Percentiles rank a stretch among this genome's conserved stretches.
These are phyloP conservation scores for Meloidogyne hapla DNA, from an alignment of 1,140 invertebrate genomes.

Conservation along the genomic window DNA sequence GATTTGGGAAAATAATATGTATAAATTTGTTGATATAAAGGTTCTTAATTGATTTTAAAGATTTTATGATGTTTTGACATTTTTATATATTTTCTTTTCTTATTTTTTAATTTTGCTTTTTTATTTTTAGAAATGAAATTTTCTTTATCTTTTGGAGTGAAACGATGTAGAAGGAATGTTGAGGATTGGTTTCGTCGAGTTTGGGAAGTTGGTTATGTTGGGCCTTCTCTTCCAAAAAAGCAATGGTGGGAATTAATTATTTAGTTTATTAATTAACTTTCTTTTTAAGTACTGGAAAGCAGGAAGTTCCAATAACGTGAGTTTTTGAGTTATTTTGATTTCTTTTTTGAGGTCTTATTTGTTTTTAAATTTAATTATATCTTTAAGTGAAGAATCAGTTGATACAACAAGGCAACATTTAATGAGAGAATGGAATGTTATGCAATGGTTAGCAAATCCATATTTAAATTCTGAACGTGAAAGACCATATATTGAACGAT, in stretches of 20 bases:
- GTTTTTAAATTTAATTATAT: neutral
- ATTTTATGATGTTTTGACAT: no score
- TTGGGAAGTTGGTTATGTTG: conserved; percentile 62
- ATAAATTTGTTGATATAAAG: conserved; percentile 4
- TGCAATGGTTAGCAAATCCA: conserved; percentile 55
- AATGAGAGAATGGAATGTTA: conserved; percentile 54
- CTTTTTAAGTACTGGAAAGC: conserved; percentile 53
- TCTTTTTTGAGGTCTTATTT: neutral
- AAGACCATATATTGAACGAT: conserved; percentile 43
- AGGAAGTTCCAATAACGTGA: conserved; percentile 40
- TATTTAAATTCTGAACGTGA: conserved; percentile 56
- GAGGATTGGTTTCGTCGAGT: conserved; percentile 60
- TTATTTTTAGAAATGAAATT: conserved; percentile 7
- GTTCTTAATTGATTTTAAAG: neutral
- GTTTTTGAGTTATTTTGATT: neutral
- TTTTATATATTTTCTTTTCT: no score
- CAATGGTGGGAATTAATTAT: conserved; percentile 53
- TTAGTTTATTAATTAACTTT: neutral
- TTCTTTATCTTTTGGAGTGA: neutral
- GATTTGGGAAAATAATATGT: neutral
- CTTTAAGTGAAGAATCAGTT: conserved; percentile 31
- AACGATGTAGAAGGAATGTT: neutral
- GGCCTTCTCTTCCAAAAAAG: conserved; percentile 50
- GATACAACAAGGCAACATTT: conserved; percentile 42
- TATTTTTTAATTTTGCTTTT: neutral